A percentile compares a stretch with the other conserved stretches of the same genome.
Evolutionary conservation across 2,888 invertebrate species (phyloP).

Genomic region (Imbricaverruca yamaguchii): DNA sequence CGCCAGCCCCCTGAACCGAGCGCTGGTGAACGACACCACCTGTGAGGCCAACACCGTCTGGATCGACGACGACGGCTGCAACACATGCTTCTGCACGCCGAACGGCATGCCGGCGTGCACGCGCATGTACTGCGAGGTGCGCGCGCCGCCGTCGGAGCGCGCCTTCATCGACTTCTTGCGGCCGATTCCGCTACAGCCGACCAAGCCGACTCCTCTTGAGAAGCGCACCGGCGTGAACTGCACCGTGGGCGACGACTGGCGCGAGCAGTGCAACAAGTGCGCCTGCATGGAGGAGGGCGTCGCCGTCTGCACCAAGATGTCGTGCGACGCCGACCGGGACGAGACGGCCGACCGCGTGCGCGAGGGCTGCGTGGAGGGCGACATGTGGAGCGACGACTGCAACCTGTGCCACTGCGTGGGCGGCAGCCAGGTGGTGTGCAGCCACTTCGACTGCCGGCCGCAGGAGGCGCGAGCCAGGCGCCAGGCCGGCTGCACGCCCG

Average conservation of each 20-base stretch:
- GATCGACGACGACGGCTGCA: not conserved
- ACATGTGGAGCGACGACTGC: not conserved
- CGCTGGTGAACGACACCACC: no score
- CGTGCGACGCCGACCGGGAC: not conserved
- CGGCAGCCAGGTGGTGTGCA: constrained; percentile 8
- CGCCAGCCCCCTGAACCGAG: not conserved
- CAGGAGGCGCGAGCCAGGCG: not conserved
- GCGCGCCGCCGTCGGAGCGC: not conserved
- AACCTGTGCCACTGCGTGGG: not conserved
- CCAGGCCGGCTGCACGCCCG: constrained; percentile 14
- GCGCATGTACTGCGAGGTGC: not conserved
- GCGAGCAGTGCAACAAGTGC: constrained; percentile 8
- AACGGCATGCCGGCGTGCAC: not conserved
- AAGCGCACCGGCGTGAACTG: not conserved
- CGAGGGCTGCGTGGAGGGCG: not conserved
- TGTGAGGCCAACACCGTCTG: not conserved
- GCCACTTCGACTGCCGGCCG: not conserved
- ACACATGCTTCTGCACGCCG: constrained; percentile 8
- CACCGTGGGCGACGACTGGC: not conserved
- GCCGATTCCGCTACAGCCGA: not conserved
- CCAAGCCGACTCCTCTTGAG: not conserved
- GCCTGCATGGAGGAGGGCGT: not conserved
- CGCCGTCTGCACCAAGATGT: constrained; percentile 7
- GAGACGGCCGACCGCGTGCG: not conserved
- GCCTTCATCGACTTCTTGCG: not conserved